Evolutionary conservation across 2,888 invertebrate genomes (phyloP).

Genomic region (Volucella inanis): DNA sequence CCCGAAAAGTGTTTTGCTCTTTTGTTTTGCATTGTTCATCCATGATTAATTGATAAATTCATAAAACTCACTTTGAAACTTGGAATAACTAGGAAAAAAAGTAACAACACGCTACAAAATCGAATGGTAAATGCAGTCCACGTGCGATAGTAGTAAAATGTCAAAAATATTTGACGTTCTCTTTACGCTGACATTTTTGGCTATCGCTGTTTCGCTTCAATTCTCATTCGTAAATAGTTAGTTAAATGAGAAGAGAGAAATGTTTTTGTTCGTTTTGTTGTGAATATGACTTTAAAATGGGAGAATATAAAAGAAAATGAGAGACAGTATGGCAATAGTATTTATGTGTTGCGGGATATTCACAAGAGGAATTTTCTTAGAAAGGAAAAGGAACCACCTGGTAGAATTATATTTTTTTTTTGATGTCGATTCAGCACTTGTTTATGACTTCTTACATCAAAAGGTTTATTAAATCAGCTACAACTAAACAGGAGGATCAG

Average conservation of each 20-base stretch:
- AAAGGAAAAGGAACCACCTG: no score
- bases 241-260: background rate
- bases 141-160: conserved; percentile 47
- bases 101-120: conserved; percentile 27
- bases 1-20: conserved; percentile 90
- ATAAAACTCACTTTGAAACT: conserved; percentile 36
- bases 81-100: background rate
- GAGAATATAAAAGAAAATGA: background rate
- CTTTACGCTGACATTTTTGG: conserved; percentile 22
- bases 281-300: background rate
- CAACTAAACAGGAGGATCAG: no score
- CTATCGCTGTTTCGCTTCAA: background rate
- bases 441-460: no score
- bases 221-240: conserved; percentile 50
- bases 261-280: conserved; percentile 16
- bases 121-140: conserved; percentile 41
- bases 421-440: no score
- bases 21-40: conserved; percentile 85
- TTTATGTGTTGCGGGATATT: background rate
- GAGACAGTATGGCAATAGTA: background rate
- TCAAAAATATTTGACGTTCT: conserved; percentile 49
- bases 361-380: background rate
- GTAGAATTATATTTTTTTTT: no score
- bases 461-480: no score
- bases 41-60: conserved; percentile 61